These are phyloP conservation scores for Gracilinanus agilis DNA, from an alignment of 2,113 vertebrate species.

Conservation along the genomic window DNA sequence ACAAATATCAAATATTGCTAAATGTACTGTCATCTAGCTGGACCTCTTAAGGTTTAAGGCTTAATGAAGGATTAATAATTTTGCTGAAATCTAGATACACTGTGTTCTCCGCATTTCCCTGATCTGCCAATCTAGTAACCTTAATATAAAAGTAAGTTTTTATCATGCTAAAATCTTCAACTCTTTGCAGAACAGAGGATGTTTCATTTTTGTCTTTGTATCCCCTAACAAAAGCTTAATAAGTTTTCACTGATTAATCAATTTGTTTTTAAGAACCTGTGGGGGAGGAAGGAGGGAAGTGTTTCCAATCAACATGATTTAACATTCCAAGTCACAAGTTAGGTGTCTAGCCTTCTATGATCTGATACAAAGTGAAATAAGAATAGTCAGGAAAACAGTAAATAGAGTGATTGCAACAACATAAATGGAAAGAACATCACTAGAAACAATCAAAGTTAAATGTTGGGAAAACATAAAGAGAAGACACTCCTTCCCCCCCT, in stretches of 20 bases:
- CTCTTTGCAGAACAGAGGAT: background rate
- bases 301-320: background rate
- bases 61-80: background rate
- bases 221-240: background rate
- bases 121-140: background rate
- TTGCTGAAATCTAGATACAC: background rate
- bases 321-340: background rate
- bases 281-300: too few relatives aligned
- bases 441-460: background rate
- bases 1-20: background rate
- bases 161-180: background rate
- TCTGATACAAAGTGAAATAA: background rate
- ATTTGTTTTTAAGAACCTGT: background rate
- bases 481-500: background rate
- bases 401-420: background rate
- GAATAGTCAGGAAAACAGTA: background rate
- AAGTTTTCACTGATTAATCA: background rate
- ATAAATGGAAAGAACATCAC: background rate
- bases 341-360: background rate
- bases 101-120: background rate
- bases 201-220: background rate
- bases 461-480: background rate
- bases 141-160: background rate
- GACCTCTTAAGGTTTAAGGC: background rate
- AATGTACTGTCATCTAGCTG: background rate